These are phyloP conservation scores for Protobothrops mucrosquamatus DNA, from an alignment of 2,113 vertebrate genomes.

Conservation along the genomic window DNA sequence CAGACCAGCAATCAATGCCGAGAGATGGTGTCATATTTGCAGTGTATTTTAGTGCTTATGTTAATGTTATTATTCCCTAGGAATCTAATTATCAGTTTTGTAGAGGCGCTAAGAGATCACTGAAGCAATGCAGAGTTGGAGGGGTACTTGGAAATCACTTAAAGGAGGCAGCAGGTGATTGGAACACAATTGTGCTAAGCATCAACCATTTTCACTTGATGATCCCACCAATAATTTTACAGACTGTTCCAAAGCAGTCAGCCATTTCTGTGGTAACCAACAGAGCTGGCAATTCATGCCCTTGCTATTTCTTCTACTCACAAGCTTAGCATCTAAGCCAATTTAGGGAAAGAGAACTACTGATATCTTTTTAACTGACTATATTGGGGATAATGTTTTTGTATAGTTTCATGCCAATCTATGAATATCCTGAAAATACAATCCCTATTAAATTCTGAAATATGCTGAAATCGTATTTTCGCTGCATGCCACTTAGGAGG, in stretches of 20 bases:
- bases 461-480: constrained; percentile 12
- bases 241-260: constrained; percentile 53
- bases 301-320: constrained; percentile 45
- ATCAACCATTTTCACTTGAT: constrained; percentile 1
- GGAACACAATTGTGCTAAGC: constrained; percentile 16
- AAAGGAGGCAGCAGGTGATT: constrained; percentile 25
- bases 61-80: background rate
- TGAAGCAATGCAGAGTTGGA: constrained; percentile 26
- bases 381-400: constrained; percentile 42
- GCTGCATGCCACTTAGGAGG: background rate
- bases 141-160: constrained; percentile 17
- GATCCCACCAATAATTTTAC: constrained; percentile 22
- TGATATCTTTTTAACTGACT: constrained; percentile 51
- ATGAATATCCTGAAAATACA: constrained; percentile 15
- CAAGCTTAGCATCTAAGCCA: constrained; percentile 47
- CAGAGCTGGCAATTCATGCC: constrained; percentile 48
- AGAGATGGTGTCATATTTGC: background rate
- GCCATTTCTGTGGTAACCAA: constrained; percentile 40
- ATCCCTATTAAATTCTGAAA: constrained; percentile 12
- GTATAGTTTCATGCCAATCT: constrained; percentile 35
- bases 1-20: background rate
- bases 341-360: constrained; percentile 43
- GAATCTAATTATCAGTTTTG: constrained; percentile 5
- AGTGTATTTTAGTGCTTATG: background rate
- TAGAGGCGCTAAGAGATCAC: background rate